phyloP scores from a whole-genome alignment of 1,140 invertebrate genomes.

The Drosophila ficusphila region DNA sequence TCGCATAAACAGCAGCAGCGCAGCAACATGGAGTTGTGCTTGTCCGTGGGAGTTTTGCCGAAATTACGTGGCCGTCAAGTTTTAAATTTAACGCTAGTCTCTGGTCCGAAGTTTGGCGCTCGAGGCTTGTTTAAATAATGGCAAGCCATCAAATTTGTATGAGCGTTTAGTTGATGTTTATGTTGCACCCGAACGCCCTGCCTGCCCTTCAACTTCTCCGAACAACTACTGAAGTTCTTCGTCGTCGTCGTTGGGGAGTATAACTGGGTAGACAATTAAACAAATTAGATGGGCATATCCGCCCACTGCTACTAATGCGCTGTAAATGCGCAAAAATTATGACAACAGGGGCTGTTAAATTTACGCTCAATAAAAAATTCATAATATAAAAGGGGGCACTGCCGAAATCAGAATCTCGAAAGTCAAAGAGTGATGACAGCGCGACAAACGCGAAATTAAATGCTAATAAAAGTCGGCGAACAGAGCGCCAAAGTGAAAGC shows the following conservation, averaged over 20 bases:
- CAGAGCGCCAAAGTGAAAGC: slow-evolving; percentile 63
- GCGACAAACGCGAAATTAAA: slow-evolving; percentile 71
- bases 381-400: slow-evolving; percentile 38
- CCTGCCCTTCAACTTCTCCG: too few species aligned
- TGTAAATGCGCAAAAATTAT: slow-evolving; percentile 50
- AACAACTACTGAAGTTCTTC: neutral
- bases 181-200: slow-evolving; percentile 31
- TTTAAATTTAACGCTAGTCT: slow-evolving; percentile 62
- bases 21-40: neutral
- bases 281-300: slow-evolving; percentile 31
- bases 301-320: slow-evolving; percentile 24
- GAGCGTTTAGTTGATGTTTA: slow-evolving; percentile 78
- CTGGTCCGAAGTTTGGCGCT: slow-evolving; percentile 63
- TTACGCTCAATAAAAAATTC: slow-evolving; percentile 55
- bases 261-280: slow-evolving; percentile 42
- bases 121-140: slow-evolving; percentile 79
- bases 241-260: neutral
- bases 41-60: slow-evolving; percentile 28
- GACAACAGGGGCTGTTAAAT: slow-evolving; percentile 39
- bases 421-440: slow-evolving; percentile 67
- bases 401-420: slow-evolving; percentile 39
- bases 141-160: slow-evolving; percentile 76
- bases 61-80: slow-evolving; percentile 79
- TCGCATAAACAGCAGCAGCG: slow-evolving; percentile 43
- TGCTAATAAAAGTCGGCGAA: slow-evolving; percentile 73